Conservation (phyloP, 1,140 invertebrate species). For the Onthophagus taurus region DNA sequence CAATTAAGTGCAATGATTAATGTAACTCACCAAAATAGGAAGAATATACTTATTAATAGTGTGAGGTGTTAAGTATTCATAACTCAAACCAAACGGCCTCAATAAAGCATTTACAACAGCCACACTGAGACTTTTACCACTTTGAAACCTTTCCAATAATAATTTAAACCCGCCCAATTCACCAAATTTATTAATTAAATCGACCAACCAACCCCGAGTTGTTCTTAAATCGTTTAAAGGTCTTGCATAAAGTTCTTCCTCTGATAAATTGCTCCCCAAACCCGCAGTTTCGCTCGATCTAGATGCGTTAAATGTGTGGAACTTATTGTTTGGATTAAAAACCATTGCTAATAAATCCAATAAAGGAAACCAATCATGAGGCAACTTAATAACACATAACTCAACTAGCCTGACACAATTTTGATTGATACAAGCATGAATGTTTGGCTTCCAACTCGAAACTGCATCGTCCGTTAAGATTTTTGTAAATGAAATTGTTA, state of each 20-base stretch:
- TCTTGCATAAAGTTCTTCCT: slow-evolving; percentile 73
- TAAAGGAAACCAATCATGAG: slow-evolving; percentile 88
- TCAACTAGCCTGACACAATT: slow-evolving; percentile 89
- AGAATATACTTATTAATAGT: slow-evolving; percentile 89
- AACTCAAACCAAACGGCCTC: slow-evolving; percentile 85
- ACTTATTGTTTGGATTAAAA: slow-evolving; percentile 47
- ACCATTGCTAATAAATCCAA: slow-evolving; percentile 88
- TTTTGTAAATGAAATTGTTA: slow-evolving; percentile 93
- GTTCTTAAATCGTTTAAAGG: slow-evolving; percentile 65
- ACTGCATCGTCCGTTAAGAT: slow-evolving; percentile 98
- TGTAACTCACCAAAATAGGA: slow-evolving; percentile 73
- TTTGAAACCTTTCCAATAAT: slow-evolving; percentile 77
- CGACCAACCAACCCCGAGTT: slow-evolving; percentile 87
- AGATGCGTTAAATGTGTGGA: slow-evolving; percentile 86
- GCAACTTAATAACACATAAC: slow-evolving; percentile 81
- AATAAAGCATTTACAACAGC: slow-evolving; percentile 76
- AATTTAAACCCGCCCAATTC: slow-evolving; percentile 80
- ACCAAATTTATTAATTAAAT: slow-evolving; percentile 92
- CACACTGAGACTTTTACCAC: slow-evolving; percentile 59
- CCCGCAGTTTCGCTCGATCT: slow-evolving; percentile 71
- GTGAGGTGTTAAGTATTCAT: slow-evolving; percentile 80
- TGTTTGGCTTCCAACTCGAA: slow-evolving; percentile 94
- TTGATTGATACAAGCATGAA: slow-evolving; percentile 88
- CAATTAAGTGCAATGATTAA: neutral
- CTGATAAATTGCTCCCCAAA: slow-evolving; percentile 48